A percentile compares a stretch with the other conserved stretches of the same genome.
These are phyloP conservation scores for Dioctria linearis DNA, from an alignment of 2,888 invertebrate genomes.

Conservation along the genomic window DNA sequence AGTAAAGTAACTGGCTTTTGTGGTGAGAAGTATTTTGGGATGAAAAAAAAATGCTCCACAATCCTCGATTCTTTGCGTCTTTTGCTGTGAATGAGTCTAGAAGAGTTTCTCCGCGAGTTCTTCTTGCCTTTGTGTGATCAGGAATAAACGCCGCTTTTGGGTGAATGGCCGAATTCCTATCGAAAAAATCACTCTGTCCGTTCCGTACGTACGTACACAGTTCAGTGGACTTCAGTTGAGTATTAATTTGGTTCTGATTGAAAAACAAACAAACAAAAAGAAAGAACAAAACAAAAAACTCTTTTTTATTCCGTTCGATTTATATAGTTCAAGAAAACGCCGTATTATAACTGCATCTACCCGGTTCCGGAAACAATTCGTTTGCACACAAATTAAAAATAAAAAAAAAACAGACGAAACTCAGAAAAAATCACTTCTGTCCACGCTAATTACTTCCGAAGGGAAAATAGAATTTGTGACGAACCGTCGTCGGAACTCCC, in stretches of 20 bases:
- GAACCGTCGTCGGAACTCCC: constrained; percentile 5
- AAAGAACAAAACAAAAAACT: no score
- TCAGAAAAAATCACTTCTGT: no score
- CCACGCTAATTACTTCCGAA: constrained; percentile 24
- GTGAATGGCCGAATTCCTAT: constrained; percentile 39
- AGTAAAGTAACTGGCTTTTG: constrained; percentile 14
- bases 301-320: not conserved
- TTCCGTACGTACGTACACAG: not conserved
- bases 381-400: not conserved
- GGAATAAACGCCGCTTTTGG: constrained; percentile 9
- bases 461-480: constrained; percentile 25
- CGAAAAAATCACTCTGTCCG: constrained; percentile 2
- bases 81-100: not conserved
- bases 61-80: not conserved
- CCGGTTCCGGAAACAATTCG: constrained; percentile 18
- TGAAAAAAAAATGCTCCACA: constrained; percentile 31
- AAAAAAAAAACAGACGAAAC: no score
- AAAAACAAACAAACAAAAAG: no score
- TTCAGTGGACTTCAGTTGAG: not conserved
- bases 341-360: not conserved
- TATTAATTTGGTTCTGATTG: no score
- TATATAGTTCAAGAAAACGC: no score
- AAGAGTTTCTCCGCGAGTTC: not conserved
- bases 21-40: constrained; percentile 29
- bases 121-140: constrained; percentile 6